phyloP scores from a whole-genome alignment of 2,888 invertebrate genomes.

The Glaucopsyche alexis region DNA sequence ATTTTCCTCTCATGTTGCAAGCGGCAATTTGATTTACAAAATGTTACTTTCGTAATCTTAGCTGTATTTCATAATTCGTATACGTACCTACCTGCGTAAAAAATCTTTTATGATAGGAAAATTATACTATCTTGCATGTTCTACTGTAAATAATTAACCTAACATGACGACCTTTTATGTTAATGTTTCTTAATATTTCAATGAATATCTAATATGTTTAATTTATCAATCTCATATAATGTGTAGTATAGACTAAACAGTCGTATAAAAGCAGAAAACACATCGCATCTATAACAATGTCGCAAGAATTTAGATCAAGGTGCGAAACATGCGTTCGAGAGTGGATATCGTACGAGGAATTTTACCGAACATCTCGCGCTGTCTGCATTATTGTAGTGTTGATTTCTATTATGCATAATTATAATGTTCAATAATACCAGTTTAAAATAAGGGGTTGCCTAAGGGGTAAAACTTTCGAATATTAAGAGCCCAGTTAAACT shows the following conservation, averaged over 20 bases:
- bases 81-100: not conserved
- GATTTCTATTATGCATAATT: conserved; percentile 17
- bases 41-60: conserved; percentile 35
- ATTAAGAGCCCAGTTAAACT: too few relatives aligned
- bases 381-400: not conserved
- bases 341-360: conserved; percentile 71
- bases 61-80: not conserved
- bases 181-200: conserved; percentile 21
- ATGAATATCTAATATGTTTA: not conserved
- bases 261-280: conserved; percentile 55
- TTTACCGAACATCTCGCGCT: conserved; percentile 70
- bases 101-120: not conserved
- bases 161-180: too few relatives aligned
- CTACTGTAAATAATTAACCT: too few relatives aligned
- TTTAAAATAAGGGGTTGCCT: too few relatives aligned
- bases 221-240: conserved; percentile 16
- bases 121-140: not conserved
- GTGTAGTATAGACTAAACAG: conserved; percentile 32
- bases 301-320: conserved; percentile 80
- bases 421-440: not conserved
- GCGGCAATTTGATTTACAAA: conserved; percentile 40
- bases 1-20: conserved; percentile 31
- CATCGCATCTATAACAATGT: conserved; percentile 70
- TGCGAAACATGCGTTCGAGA: conserved; percentile 75
- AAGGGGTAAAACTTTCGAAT: too few relatives aligned